Evolutionary conservation across 2,113 vertebrate species (phyloP).

Genomic region (Erythrocebus patas): DNA sequence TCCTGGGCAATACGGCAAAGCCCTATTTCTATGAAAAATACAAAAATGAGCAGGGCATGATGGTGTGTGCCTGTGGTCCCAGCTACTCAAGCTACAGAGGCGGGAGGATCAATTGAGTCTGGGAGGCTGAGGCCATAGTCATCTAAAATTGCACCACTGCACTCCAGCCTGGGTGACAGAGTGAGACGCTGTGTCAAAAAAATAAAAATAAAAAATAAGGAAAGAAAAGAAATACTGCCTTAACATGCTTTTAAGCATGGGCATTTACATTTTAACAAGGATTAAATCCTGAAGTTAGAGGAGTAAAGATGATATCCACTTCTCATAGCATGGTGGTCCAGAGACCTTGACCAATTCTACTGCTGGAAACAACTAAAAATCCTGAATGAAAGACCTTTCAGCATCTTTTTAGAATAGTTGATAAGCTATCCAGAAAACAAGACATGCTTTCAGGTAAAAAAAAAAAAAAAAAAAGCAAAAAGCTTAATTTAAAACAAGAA

Average conservation of each 20-base stretch:
- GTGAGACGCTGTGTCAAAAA: too few relatives aligned
- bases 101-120: too few relatives aligned
- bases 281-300: neutral
- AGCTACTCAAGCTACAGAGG: too few relatives aligned
- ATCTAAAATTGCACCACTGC: too few relatives aligned
- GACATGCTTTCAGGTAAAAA: neutral
- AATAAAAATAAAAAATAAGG: too few relatives aligned
- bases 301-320: neutral
- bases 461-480: neutral
- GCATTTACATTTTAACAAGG: neutral
- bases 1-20: too few relatives aligned
- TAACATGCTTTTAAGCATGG: neutral
- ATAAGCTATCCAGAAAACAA: neutral
- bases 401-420: neutral
- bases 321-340: neutral
- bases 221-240: neutral
- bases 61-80: too few relatives aligned
- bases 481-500: neutral
- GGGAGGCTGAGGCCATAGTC: too few relatives aligned
- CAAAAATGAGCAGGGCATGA: too few relatives aligned
- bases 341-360: neutral
- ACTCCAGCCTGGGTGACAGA: too few relatives aligned
- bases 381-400: neutral
- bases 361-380: neutral
- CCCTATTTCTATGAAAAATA: too few relatives aligned